Evolutionary conservation across 2,888 invertebrate species (phyloP).

Genomic region (Mythimna lalbum): DNA sequence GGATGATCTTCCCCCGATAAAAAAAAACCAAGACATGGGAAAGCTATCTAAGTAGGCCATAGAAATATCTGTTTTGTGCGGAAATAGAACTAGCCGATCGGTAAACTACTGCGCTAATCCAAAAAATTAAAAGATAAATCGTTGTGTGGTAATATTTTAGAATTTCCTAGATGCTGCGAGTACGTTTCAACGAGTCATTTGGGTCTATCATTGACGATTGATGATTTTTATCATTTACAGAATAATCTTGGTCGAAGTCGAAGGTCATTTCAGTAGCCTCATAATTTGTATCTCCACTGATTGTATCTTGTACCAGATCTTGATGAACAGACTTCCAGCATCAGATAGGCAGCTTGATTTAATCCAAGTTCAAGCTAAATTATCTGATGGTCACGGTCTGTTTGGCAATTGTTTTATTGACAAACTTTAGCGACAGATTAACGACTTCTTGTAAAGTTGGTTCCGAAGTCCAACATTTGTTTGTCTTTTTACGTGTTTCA

Average conservation of each 20-base stretch:
- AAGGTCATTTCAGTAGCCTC: neutral
- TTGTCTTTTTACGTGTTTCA: neutral
- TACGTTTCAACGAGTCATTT: too few species aligned
- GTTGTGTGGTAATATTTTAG: too few species aligned
- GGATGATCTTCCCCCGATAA: too few species aligned
- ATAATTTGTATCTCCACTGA: neutral
- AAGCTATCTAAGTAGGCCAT: too few species aligned
- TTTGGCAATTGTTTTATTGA: slow-evolving; percentile 32
- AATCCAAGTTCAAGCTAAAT: slow-evolving; percentile 18
- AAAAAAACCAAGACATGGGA: too few species aligned
- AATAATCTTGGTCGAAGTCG: neutral
- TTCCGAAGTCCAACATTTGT: neutral
- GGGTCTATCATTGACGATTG: too few species aligned
- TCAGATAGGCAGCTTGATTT: slow-evolving; percentile 29
- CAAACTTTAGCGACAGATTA: slow-evolving; percentile 30
- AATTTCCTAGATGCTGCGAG: too few species aligned
- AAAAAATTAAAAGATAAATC: too few species aligned
- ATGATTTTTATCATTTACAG: neutral
- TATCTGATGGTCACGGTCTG: slow-evolving; percentile 52
- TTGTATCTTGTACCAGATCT: slow-evolving; percentile 21
- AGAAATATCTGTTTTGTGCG: too few species aligned
- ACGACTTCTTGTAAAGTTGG: slow-evolving; percentile 29
- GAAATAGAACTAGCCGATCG: too few species aligned
- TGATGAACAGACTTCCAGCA: slow-evolving; percentile 8
- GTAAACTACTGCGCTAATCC: too few species aligned